Percentiles rank a stretch among this genome's conserved stretches.
Evolutionary conservation across 1,140 invertebrate species (phyloP).

Genomic region (Cephus cinctus): DNA sequence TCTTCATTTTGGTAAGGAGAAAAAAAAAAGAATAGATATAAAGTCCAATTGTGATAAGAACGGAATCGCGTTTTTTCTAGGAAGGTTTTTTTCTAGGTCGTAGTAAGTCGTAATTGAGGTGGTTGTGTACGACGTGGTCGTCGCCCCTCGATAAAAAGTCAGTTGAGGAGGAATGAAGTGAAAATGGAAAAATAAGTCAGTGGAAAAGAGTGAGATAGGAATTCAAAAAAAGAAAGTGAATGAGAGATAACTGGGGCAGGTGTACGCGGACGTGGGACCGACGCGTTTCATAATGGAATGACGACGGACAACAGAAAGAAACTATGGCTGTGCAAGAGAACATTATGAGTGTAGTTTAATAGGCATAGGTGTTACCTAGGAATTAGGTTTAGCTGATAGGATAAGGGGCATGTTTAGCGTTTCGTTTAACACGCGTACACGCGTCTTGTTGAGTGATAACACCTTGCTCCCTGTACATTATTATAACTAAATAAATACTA

Average conservation of each 20-base stretch:
- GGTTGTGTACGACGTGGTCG: no score
- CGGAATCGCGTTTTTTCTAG: no score
- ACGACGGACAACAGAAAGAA: constrained; percentile 32
- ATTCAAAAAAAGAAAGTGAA: not conserved
- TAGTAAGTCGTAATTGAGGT: no score
- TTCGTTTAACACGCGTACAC: constrained; percentile 33
- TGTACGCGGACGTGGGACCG: constrained; percentile 1
- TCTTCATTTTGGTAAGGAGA: no score
- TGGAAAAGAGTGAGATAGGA: not conserved
- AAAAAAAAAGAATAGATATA: no score
- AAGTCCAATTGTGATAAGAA: no score
- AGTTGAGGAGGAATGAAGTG: not conserved
- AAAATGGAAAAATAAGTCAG: constrained; percentile 1
- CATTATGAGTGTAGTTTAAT: constrained; percentile 52
- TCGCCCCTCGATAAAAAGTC: no score
- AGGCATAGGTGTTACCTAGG: constrained; percentile 52
- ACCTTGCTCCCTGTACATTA: constrained; percentile 45
- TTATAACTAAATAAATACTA: constrained; percentile 45
- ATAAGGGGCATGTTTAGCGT: constrained; percentile 45
- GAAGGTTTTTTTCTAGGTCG: no score
- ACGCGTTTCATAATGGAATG: constrained; percentile 3
- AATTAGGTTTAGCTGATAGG: constrained; percentile 47
- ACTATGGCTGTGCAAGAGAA: constrained; percentile 56
- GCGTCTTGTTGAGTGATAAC: constrained; percentile 33
- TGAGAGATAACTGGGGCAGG: constrained; percentile 3